phyloP scores from a whole-genome alignment of 92 coral and sea anemone species.

The Nematostella vectensis region DNA sequence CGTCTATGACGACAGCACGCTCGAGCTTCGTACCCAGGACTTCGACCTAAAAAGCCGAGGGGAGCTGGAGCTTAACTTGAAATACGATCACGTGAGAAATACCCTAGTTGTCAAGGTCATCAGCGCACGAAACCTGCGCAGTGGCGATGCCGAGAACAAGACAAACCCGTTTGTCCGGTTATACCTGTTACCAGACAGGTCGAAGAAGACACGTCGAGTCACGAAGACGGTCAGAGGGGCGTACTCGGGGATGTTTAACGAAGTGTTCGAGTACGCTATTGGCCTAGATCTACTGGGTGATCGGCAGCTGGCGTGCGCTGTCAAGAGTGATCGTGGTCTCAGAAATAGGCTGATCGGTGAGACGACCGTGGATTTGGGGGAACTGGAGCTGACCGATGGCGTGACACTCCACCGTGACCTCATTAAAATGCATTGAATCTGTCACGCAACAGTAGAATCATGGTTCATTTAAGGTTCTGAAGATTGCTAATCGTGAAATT shows the following conservation, averaged over 20 bases:
- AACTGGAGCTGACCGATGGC: conserved; percentile 50
- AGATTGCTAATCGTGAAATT: too few relatives aligned
- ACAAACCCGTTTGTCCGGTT: conserved; percentile 90
- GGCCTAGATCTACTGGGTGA: conserved; percentile 65
- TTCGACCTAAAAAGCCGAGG: conserved; percentile 71
- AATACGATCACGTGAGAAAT: conserved; percentile 68
- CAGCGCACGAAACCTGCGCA: conserved; percentile 49
- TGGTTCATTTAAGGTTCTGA: too few relatives aligned
- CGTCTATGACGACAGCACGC: conserved; percentile 42
- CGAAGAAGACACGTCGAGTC: conserved; percentile 83
- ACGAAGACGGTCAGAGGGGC: conserved; percentile 60
- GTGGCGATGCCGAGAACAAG: conserved; percentile 69
- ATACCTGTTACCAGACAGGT: conserved; percentile 90
- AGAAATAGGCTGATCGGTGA: conserved; percentile 73
- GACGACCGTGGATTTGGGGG: conserved; percentile 54
- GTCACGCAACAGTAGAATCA: too few relatives aligned
- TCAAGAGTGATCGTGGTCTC: conserved; percentile 75
- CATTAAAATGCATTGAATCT: conserved; percentile 25
- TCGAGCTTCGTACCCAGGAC: conserved; percentile 56
- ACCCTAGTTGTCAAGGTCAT: conserved; percentile 63
- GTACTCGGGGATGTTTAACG: conserved; percentile 54
- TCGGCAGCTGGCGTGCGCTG: conserved; percentile 79
- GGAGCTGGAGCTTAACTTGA: conserved; percentile 56
- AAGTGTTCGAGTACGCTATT: conserved; percentile 70
- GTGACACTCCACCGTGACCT: conserved; percentile 46